Evolutionary conservation across 2,797 vertebrate species (phyloP).

Genomic region (Micromesistius poutassou): DNA sequence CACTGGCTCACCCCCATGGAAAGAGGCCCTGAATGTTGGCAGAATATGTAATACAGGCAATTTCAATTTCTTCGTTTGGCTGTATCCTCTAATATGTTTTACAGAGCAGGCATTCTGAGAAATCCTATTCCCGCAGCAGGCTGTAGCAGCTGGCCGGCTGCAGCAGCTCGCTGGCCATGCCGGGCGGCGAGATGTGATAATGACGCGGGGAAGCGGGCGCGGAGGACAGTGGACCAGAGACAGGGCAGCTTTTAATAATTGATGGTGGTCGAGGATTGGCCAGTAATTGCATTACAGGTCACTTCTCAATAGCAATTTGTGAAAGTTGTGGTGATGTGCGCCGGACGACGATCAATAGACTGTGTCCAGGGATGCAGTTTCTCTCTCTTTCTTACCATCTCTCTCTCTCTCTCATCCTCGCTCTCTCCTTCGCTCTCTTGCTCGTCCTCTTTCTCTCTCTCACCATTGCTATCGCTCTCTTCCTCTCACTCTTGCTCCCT

Average conservation of each 20-base stretch:
- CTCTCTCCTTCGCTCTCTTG: conserved; percentile 1
- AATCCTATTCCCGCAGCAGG: conserved; percentile 60
- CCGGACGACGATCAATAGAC: conserved; percentile 92
- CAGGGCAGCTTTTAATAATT: conserved; percentile 94
- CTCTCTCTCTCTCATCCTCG: conserved; percentile 16
- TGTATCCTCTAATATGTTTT: conserved; percentile 45
- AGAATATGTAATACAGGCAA: conserved; percentile 57
- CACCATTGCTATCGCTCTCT: too few relatives aligned
- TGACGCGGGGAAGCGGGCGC: conserved; percentile 52
- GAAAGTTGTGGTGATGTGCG: conserved; percentile 96
- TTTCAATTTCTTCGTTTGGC: conserved; percentile 51
- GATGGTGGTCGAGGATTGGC: conserved; percentile 94
- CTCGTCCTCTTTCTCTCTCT: too few relatives aligned
- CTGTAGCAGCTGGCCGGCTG: conserved; percentile 61
- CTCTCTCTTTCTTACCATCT: conserved; percentile 17
- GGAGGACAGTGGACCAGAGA: conserved; percentile 61
- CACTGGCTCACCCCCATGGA: conserved; percentile 35
- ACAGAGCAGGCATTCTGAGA: conserved; percentile 41
- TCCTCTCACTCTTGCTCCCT: too few relatives aligned
- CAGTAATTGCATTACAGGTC: conserved; percentile 99
- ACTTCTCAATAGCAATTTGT: conserved; percentile 99
- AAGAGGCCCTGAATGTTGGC: conserved; percentile 27
- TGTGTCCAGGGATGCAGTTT: conserved; percentile 82
- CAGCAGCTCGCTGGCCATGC: conserved; percentile 64
- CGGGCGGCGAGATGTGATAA: conserved; percentile 65